Conservation (phyloP, 1,140 invertebrate genomes). For the Tetragnatha versicolor region DNA sequence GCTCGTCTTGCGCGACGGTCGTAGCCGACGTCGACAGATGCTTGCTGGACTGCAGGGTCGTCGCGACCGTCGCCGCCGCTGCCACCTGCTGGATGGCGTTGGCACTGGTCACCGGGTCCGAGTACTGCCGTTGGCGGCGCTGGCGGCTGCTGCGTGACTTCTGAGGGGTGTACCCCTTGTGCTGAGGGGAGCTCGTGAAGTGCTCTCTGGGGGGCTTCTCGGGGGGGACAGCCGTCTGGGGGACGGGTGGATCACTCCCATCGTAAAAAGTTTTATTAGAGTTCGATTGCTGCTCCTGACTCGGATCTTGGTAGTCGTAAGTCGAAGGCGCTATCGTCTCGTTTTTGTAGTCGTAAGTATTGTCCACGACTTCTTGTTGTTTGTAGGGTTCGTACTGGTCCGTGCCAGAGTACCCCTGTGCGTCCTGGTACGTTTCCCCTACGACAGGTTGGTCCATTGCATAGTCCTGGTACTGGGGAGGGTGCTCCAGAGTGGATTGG, state of each 20-base stretch:
- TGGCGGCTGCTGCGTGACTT: background rate
- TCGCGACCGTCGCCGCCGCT: background rate
- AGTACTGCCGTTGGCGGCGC: conserved; percentile 38
- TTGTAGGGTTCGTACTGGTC: too few species aligned
- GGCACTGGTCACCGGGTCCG: conserved; percentile 32
- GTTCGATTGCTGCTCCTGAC: background rate
- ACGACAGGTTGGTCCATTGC: too few species aligned
- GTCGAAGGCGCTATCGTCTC: too few species aligned
- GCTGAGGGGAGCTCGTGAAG: conserved; percentile 26
- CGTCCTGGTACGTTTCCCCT: too few species aligned
- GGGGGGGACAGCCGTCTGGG: background rate
- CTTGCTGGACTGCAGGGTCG: conserved; percentile 16
- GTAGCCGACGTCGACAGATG: conserved; percentile 40
- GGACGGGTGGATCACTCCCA: too few species aligned
- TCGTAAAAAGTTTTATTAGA: too few species aligned
- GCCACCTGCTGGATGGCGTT: conserved; percentile 3
- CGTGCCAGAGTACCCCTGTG: too few species aligned
- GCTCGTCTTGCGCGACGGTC: conserved; percentile 22
- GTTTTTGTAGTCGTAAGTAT: too few species aligned
- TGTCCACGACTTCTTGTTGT: too few species aligned
- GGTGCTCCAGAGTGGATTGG: too few species aligned
- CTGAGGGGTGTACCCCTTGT: conserved; percentile 50
- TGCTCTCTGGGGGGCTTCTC: conserved; percentile 41
- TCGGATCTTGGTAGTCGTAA: background rate
- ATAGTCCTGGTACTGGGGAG: too few species aligned